These are phyloP conservation scores for Notodonta dromedarius DNA, from an alignment of 2,888 invertebrate genomes.

Conservation along the genomic window DNA sequence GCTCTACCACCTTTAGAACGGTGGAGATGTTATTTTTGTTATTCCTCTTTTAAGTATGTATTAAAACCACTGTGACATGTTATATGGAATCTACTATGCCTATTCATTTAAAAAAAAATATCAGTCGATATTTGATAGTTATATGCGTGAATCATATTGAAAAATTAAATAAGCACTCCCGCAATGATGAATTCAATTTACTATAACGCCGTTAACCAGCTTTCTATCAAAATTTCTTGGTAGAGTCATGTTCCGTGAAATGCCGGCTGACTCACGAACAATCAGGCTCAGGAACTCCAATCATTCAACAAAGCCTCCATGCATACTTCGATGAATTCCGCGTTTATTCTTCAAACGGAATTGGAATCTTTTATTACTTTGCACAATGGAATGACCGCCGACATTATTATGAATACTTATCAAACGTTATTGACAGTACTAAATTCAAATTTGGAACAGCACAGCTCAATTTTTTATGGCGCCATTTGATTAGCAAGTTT, in stretches of 20 bases:
- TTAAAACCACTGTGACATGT: too few relatives aligned
- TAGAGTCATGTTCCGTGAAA: slow-evolving; percentile 24
- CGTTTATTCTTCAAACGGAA: not conserved
- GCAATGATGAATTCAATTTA: too few relatives aligned
- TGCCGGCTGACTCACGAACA: slow-evolving; percentile 30
- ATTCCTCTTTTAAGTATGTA: too few relatives aligned
- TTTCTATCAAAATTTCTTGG: slow-evolving; percentile 33
- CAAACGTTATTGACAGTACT: not conserved
- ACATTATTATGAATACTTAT: not conserved
- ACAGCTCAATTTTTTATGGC: not conserved
- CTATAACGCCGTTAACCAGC: slow-evolving; percentile 6
- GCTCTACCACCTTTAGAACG: too few relatives aligned
- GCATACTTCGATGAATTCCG: not conserved
- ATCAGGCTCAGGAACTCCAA: not conserved
- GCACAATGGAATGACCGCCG: slow-evolving; percentile 5
- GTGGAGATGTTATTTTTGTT: too few relatives aligned
- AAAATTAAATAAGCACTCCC: too few relatives aligned
- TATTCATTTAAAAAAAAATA: too few relatives aligned
- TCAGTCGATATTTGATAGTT: too few relatives aligned
- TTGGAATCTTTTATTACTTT: slow-evolving; percentile 13
- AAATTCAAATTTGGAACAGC: not conserved
- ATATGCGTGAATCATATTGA: too few relatives aligned
- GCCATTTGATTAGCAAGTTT: not conserved
- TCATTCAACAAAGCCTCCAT: not conserved
- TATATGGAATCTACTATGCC: too few relatives aligned